Evolutionary conservation across 2,113 vertebrate genomes (phyloP), one percentile per base, ranked within the genome.

Genomic region (Pao palembangensis): DNA sequence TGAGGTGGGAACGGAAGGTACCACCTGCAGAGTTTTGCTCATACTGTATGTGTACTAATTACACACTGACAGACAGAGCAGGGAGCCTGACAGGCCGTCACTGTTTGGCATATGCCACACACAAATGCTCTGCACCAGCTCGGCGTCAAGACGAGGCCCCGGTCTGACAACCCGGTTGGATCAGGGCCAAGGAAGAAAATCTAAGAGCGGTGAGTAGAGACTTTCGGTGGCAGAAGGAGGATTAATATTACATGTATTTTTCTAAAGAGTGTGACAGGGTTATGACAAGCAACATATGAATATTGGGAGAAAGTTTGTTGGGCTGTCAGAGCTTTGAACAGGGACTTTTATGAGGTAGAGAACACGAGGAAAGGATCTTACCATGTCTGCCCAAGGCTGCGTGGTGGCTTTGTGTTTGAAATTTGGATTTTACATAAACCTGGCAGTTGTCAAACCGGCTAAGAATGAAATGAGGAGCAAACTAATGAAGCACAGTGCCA

Each of bases 21-120:
- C 68, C 77, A 89, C 87, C 87, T 90, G 89, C 83, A 87, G 73
- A 79, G 78, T 80, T 88, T 87, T 88, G 76, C 78, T 86, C 69
- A 67, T 77, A 64, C 70, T 65, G 56, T 69, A 83, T 78, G 79
- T 78, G 78, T 76, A 87, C 89, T 89, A 92, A 90, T 92, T 91
- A 91, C 86, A 88, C 77, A 65, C 70, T 82, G 84, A 87, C 81
- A 81, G 87, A 84, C 85, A 89, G 88, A 73, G 56, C 74, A 80
- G 71, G 56, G 68, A 74, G 78, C 55, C 80, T 89, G 88, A 89
- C 87, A 85, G 85, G 76, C 78, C 81, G 80, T 83, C 49, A 68
- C 81, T 73, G 68, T 86, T 91, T 88, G 83, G 89, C 89, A 91
- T 85, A 91, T 90, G 89, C 83, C 89, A 88, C 68, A 79, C 88